Evolutionary conservation across 2,888 invertebrate species (phyloP).

Genomic region (Nomada goodeniana): DNA sequence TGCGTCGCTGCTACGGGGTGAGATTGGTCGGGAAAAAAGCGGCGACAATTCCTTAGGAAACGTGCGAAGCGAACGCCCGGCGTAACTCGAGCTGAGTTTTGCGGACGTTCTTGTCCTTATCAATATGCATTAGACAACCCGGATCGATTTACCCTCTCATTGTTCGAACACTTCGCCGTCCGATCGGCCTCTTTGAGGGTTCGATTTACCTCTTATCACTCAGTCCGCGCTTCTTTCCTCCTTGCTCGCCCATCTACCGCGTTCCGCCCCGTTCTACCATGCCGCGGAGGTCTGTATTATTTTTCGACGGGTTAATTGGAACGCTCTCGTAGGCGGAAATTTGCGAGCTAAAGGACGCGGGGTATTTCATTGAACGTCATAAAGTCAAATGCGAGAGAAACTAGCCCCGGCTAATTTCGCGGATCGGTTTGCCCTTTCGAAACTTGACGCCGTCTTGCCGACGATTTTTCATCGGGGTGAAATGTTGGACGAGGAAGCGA

Average conservation of each 20-base stretch:
- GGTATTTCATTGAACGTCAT: constrained; percentile 55
- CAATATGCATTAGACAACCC: constrained; percentile 79
- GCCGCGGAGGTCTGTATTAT: constrained; percentile 46
- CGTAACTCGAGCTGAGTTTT: constrained; percentile 67
- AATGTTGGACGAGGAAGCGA: constrained; percentile 21
- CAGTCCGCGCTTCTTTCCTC: constrained; percentile 33
- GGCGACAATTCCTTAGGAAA: constrained; percentile 40
- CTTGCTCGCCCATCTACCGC: constrained; percentile 10
- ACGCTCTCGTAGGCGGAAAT: constrained; percentile 45
- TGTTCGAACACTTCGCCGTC: constrained; percentile 73
- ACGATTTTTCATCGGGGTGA: constrained; percentile 32
- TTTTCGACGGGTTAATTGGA: constrained; percentile 41
- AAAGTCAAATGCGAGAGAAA: constrained; percentile 60
- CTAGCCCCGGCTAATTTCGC: constrained; percentile 41
- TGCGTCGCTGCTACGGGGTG: constrained; percentile 7
- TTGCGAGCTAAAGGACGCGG: constrained; percentile 55
- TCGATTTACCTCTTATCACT: constrained; percentile 73
- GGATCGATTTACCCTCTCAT: constrained; percentile 76
- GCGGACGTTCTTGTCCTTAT: constrained; percentile 69
- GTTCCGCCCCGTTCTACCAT: background rate
- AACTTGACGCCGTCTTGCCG: constrained; percentile 1
- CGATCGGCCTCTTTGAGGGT: constrained; percentile 74
- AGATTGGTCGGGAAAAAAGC: constrained; percentile 26
- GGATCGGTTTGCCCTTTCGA: constrained; percentile 38
- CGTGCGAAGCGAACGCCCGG: constrained; percentile 20